phyloP scores from a whole-genome alignment of 2,113 vertebrate genomes.

The Echinops telfairi region DNA sequence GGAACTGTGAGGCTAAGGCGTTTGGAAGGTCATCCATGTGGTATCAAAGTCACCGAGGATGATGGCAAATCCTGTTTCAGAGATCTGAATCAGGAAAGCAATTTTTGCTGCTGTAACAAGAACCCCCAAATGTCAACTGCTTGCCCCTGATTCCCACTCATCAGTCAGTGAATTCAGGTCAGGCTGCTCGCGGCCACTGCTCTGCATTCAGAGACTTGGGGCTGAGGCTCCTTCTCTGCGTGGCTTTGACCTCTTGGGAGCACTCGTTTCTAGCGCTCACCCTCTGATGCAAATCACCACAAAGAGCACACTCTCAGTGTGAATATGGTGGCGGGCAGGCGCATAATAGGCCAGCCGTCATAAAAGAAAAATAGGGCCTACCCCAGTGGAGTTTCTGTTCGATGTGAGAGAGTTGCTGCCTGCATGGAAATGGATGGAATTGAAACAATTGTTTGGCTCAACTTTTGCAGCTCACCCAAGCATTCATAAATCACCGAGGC shows the following conservation, averaged over 20 bases:
- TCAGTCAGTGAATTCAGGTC: not conserved
- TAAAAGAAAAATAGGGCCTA: conserved; percentile 28
- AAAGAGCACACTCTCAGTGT: not conserved
- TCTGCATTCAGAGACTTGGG: not conserved
- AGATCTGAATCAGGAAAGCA: not conserved
- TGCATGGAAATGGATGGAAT: not conserved
- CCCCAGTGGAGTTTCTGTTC: conserved; percentile 61
- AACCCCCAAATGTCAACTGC: not conserved
- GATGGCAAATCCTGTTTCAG: not conserved
- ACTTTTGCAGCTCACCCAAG: conserved; percentile 52
- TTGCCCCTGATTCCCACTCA: not conserved
- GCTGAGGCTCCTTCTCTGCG: not conserved
- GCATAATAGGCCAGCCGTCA: conserved; percentile 23
- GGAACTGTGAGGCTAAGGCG: not conserved
- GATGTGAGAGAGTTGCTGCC: conserved; percentile 8
- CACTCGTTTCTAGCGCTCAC: not conserved
- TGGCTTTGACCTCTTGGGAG: not conserved
- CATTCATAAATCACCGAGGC: conserved; percentile 53
- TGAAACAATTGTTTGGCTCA: conserved; percentile 64
- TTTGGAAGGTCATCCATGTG: no score
- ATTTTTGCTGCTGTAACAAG: not conserved
- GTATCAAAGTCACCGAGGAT: not conserved
- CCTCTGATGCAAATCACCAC: not conserved
- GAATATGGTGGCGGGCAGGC: conserved; percentile 8
- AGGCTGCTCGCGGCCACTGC: not conserved